Evolutionary conservation across 2,113 vertebrate species (phyloP).

Genomic region (Sebastes schlegelii): DNA sequence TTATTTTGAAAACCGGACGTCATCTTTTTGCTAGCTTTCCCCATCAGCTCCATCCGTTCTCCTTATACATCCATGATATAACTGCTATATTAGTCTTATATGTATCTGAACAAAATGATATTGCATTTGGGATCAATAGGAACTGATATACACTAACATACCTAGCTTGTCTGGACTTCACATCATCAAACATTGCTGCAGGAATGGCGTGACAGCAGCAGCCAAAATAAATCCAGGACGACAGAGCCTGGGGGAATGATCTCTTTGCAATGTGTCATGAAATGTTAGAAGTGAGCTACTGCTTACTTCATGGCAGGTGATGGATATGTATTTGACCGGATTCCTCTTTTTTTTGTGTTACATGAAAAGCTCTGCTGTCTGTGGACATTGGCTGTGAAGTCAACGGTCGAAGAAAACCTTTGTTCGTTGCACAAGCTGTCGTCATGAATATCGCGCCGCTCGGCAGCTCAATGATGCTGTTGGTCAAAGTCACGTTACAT

Average conservation of each 20-base stretch:
- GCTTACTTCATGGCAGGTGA: conserved; percentile 41
- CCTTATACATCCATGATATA: too few species aligned
- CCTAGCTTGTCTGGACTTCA: conserved; percentile 35
- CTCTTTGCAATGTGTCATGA: conserved; percentile 46
- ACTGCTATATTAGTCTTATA: not conserved
- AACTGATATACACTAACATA: conserved; percentile 20
- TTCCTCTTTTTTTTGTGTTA: conserved; percentile 9
- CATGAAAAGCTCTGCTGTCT: conserved; percentile 41
- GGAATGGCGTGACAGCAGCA: conserved; percentile 47
- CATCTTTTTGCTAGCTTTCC: too few species aligned
- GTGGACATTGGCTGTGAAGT: conserved; percentile 19
- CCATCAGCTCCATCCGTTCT: too few species aligned
- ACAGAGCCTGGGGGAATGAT: conserved; percentile 48
- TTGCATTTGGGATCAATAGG: conserved; percentile 18
- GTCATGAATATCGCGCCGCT: conserved; percentile 40
- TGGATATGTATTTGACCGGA: conserved; percentile 39
- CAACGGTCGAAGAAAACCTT: conserved; percentile 15
- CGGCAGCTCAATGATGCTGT: conserved; percentile 7
- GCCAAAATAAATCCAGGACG: conserved; percentile 51
- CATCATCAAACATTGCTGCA: conserved; percentile 48
- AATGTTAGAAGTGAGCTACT: conserved; percentile 46
- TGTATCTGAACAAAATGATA: not conserved
- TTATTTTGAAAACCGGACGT: too few species aligned
- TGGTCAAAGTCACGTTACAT: conserved; percentile 4
- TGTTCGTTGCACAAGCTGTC: conserved; percentile 41